Base-by-base conservation (phyloP, 1,140 invertebrate genomes). In the Solenopsis invicta region DNA sequence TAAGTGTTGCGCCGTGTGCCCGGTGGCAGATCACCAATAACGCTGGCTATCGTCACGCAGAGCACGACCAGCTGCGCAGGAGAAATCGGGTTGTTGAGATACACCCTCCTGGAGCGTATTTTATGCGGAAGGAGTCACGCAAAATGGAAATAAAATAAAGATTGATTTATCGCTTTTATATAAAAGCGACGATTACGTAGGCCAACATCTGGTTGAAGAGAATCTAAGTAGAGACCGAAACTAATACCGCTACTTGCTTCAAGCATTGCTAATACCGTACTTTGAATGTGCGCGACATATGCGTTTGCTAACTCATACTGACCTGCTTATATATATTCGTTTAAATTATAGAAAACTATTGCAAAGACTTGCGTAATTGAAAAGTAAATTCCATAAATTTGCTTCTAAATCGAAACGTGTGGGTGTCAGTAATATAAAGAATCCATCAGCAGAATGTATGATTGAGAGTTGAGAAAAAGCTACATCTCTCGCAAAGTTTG, bases 1-100 rank as follows among this genome's bases (percentile, higher is more conserved):
- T 97, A 97, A 21, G 96, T 96, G 87, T 97, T 96, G 69, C 96
- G 95, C 67, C 96, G 96, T 6, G 96, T 95, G 16, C 95, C 95
- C 13, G 94, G 94, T 41, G 95, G 94, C 52, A 95, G 84, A 67
- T 95, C 94, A 77, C 91, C 92, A 92, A 78, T 62, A 91, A 90
- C 93, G 52, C 86, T 88, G 37, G 92, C 93, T 84, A 96, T 92
- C 89, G 93, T 93, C 54, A 95, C 90, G 89, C 93, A 95, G 59
- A 96, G 93, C 78, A 96, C 87, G 48, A 92, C 93, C 90, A 94
- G 90, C 93, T 95, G 88, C 18, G n/a, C n/a, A 56, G 8, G 18
- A 74, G 54, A 84, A 84, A 24, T 8, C 24, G 13, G 21, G 2
- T 9, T 21, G 18, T 21, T 78, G 4, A 78, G 41, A 61, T 16